Conservation (phyloP, 2,113 vertebrate genomes). For the Caracal caracal region DNA sequence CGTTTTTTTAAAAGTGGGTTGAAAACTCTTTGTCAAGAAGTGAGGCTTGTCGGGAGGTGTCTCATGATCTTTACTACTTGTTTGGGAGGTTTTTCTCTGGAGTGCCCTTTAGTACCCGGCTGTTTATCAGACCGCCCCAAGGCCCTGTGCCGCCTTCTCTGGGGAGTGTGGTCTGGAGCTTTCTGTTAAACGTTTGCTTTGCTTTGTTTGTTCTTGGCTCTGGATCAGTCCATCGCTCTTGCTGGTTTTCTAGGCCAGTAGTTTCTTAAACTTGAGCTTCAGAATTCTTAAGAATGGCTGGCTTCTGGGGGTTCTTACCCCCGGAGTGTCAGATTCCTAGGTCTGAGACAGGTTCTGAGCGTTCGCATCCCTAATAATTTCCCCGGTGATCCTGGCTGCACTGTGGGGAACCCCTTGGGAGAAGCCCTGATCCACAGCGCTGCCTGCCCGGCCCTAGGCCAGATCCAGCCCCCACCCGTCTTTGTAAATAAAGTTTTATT, state of each 20-base stretch:
- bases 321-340: neutral
- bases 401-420: neutral
- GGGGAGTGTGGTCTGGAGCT: neutral
- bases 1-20: neutral
- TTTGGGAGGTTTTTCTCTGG: fast-evolving
- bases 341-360: neutral
- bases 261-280: neutral
- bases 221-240: neutral
- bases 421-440: fast-evolving
- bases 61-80: neutral
- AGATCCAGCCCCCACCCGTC: neutral
- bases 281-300: neutral
- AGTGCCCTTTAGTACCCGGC: neutral
- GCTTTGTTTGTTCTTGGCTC: neutral
- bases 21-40: neutral
- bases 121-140: neutral
- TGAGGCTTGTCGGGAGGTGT: neutral
- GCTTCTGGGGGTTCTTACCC: neutral
- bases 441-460: neutral
- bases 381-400: neutral
- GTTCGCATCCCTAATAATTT: neutral
- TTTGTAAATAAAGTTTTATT: neutral
- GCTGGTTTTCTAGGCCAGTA: neutral
- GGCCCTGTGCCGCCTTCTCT: neutral
- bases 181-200: neutral